Evolutionary conservation across 2,888 invertebrate genomes (phyloP), one percentile per base, ranked within the genome.

Genomic region (Eupithecia insigniata): DNA sequence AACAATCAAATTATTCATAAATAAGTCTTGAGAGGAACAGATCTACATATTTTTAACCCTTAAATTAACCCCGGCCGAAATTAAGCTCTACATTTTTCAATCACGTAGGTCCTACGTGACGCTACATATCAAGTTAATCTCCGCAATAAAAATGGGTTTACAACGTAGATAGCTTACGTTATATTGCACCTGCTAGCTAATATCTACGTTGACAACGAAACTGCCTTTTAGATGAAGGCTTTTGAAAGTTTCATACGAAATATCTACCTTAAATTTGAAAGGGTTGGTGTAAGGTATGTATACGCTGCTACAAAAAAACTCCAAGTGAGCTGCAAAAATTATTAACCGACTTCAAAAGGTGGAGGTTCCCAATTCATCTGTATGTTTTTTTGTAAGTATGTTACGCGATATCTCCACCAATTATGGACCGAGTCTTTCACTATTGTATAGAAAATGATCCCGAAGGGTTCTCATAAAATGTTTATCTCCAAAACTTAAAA

Each of bases 141-240:
- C 14, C 2, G 36, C 22, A 69, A 72, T 72, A 72, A 69, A 72
- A 69, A 61, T 30, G 65, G 69, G 26, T 61, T 72, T 69, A 66
- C 65, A 66, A 66, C 36, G 72, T 69, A 69, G 55, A 69, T 66
- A 72, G 69, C 69, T 69, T 51, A 66, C 51, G 66, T 61, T 51
- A 69, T 66, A 69, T 69, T 66, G 43, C 66, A 51, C 60, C 16
- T 61, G 43, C 58, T 39, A 22, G 34, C 64, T 14, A 5, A 55
- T 30, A n/a, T 30, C 32, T 32, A 62, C 34, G 61, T 10, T n/a
- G 12, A 34, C 32, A 34, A 39, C 36, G 14, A 36, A 64, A 36
- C 64, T 34, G 32, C 36, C 30, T 39, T 64, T 36, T n/a, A 22
- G 12, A 16, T 7, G 6, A 39, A 36, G 22, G 36, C n/a, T 26